Percentiles rank a stretch among this genome's conserved stretches.
phyloP scores from a whole-genome alignment of 35 echinoderm and acorn worm genomes.

The Eucidaris tribuloides region DNA sequence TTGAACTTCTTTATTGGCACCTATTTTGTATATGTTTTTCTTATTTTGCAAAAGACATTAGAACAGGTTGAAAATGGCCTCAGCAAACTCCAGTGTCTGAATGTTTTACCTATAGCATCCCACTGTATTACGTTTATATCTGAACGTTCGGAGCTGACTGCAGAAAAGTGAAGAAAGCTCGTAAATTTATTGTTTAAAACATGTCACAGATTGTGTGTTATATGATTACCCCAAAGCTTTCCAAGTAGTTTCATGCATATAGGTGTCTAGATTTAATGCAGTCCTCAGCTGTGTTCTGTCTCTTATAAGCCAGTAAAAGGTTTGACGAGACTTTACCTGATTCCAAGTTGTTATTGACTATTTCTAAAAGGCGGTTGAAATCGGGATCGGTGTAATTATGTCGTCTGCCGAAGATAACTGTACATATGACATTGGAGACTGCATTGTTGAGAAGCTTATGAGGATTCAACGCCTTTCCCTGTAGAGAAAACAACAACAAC shows the following conservation, averaged over 20 bases:
- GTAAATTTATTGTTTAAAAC: background rate
- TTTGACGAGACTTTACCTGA: background rate
- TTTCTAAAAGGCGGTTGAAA: background rate
- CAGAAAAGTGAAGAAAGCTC: background rate
- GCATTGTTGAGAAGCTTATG: constrained; percentile 55
- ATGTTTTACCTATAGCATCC: too few relatives aligned
- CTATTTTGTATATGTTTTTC: too few relatives aligned
- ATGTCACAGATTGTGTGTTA: background rate
- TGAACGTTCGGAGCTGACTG: too few relatives aligned
- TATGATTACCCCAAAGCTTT: too few relatives aligned
- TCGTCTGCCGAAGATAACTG: constrained; percentile 58
- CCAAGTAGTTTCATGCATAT: too few relatives aligned
- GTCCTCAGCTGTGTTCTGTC: background rate
- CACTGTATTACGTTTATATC: too few relatives aligned
- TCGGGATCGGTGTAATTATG: constrained; percentile 59
- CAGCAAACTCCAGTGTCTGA: too few relatives aligned
- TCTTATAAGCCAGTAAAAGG: background rate
- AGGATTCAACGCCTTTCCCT: constrained; percentile 45
- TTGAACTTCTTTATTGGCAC: too few relatives aligned
- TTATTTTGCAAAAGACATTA: too few relatives aligned
- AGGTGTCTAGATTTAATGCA: background rate
- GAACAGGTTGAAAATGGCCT: too few relatives aligned
- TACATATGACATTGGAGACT: constrained; percentile 68
- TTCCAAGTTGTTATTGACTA: background rate
- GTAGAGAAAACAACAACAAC: too few relatives aligned